These are phyloP conservation scores for Myiopsitta monachus DNA, from an alignment of 2,113 vertebrate genomes.

Conservation along the genomic window DNA sequence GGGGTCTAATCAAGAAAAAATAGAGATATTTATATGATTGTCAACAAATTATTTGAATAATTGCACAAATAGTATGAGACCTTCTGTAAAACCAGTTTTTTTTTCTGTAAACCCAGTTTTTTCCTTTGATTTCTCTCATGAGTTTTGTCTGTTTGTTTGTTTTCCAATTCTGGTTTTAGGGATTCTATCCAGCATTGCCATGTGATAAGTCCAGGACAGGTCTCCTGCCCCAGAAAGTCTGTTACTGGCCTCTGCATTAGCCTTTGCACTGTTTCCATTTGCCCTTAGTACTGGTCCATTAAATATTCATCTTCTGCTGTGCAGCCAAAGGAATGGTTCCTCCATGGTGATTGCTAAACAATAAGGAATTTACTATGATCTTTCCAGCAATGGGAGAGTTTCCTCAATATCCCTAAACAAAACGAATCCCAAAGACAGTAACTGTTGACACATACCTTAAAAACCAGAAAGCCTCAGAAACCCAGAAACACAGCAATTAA, in stretches of 20 bases:
- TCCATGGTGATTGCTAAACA: background rate
- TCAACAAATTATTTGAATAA: constrained; percentile 14
- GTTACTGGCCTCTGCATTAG: background rate
- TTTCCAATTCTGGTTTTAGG: background rate
- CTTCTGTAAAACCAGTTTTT: background rate
- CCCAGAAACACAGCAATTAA: background rate
- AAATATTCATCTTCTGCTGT: background rate
- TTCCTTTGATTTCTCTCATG: background rate
- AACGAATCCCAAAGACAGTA: background rate
- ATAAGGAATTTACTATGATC: background rate
- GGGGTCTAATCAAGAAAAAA: background rate
- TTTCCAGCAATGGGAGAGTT: background rate
- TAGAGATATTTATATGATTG: background rate
- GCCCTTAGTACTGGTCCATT: background rate
- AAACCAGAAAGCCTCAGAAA: background rate
- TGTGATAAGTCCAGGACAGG: background rate
- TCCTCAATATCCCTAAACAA: background rate
- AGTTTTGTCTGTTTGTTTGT: background rate
- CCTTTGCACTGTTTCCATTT: background rate
- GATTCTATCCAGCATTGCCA: background rate
- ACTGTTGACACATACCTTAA: background rate
- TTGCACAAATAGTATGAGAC: background rate
- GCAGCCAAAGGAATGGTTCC: background rate
- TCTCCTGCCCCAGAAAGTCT: background rate
- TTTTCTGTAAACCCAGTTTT: background rate